A percentile compares a stretch with the other conserved stretches of the same genome.
These are phyloP conservation scores for Yponomeuta sedellus DNA, from an alignment of 2,888 invertebrate species.

Conservation along the genomic window DNA sequence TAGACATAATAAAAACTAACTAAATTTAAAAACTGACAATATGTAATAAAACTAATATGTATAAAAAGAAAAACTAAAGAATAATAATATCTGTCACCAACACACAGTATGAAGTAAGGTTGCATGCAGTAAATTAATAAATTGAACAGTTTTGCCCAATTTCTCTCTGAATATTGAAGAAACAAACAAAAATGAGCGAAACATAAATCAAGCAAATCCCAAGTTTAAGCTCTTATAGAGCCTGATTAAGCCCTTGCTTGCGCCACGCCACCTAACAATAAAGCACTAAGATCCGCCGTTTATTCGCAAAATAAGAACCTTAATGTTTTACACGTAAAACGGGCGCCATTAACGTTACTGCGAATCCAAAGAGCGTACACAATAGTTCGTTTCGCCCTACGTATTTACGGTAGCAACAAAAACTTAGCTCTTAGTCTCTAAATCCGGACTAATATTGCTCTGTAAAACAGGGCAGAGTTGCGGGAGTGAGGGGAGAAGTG, in stretches of 20 bases:
- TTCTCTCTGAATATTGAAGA: no score
- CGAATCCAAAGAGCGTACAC: constrained; percentile 1
- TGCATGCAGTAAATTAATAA: no score
- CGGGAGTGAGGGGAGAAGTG: constrained; percentile 1
- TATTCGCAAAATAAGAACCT: neutral
- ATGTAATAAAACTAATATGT: no score
- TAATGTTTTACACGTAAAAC: neutral
- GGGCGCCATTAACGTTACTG: neutral
- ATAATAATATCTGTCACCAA: no score
- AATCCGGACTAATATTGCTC: constrained; percentile 12
- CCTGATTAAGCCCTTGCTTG: neutral
- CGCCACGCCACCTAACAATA: neutral
- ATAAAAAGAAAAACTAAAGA: no score
- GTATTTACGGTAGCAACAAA: constrained; percentile 1
- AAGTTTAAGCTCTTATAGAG: neutral
- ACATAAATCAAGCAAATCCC: neutral
- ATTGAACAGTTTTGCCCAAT: no score
- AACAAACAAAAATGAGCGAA: neutral
- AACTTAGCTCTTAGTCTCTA: constrained; percentile 13
- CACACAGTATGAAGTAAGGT: no score
- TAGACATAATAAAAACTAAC: no score
- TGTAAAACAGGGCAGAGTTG: constrained; percentile 1
- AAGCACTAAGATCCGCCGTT: neutral
- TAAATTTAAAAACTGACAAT: no score
- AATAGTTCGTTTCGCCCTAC: constrained; percentile 8